Evolutionary conservation across 2,888 invertebrate genomes (phyloP).

Genomic region (Agrilus biguttatus): DNA sequence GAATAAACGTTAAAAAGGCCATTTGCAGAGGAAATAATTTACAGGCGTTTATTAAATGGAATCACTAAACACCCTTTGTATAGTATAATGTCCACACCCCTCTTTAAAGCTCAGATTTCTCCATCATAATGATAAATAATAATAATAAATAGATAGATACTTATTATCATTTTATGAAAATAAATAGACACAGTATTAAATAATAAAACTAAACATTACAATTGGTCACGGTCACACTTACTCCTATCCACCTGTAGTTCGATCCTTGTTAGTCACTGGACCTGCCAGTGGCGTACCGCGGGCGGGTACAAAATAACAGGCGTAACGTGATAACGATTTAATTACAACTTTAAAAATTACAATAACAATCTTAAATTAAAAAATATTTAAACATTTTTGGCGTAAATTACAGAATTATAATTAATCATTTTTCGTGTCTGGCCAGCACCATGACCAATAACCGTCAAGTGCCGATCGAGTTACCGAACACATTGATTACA

Average conservation of each 20-base stretch:
- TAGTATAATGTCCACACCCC: conserved; percentile 27
- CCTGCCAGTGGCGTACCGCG: conserved; percentile 17
- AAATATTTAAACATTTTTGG: conserved; percentile 21
- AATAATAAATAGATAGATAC: no score
- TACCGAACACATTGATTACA: conserved; percentile 14
- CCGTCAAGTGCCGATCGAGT: conserved; percentile 10
- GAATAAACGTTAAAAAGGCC: conserved; percentile 19
- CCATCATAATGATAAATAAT: no score
- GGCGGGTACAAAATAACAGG: conserved; percentile 29
- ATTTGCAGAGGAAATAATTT: conserved; percentile 26
- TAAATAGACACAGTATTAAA: conserved; percentile 28
- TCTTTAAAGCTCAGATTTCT: conserved; percentile 29
- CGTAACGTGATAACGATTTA: conserved; percentile 32
- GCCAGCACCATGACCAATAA: conserved; percentile 14
- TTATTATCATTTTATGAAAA: conserved; percentile 13
- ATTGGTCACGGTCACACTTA: conserved; percentile 23
- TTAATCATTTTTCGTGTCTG: conserved; percentile 10
- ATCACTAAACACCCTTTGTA: conserved; percentile 24
- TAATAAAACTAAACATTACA: conserved; percentile 25
- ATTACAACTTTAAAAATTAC: conserved; percentile 31
- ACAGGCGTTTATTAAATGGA: conserved; percentile 25
- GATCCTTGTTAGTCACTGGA: conserved; percentile 20
- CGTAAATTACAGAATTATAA: conserved; percentile 17
- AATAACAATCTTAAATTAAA: conserved; percentile 32
- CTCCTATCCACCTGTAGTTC: conserved; percentile 27